Percentiles rank a stretch among this genome's conserved stretches.
phyloP scores from a whole-genome alignment of 2,888 invertebrate species.

The Athrips mouffetella region DNA sequence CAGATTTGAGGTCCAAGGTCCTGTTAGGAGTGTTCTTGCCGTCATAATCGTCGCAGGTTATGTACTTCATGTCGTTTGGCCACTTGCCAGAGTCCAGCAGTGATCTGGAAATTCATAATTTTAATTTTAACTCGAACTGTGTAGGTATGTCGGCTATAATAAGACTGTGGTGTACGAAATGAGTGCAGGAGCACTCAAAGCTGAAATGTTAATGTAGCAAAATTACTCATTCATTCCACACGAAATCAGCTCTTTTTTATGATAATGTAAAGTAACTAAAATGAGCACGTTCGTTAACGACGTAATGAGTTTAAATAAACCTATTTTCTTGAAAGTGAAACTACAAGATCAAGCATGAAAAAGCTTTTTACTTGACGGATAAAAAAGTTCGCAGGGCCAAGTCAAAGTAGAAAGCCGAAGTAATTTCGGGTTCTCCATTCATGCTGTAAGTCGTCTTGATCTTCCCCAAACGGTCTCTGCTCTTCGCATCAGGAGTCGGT shows the following conservation, averaged over 20 bases:
- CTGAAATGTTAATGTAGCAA: no score
- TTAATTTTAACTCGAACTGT: constrained; percentile 61
- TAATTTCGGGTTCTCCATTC: constrained; percentile 85
- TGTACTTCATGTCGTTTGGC: constrained; percentile 85
- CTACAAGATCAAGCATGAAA: not conserved
- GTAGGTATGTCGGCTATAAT: constrained; percentile 49
- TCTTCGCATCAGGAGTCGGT: constrained; percentile 83
- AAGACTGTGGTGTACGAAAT: constrained; percentile 54
- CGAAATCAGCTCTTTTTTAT: no score
- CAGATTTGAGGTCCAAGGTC: constrained; percentile 83
- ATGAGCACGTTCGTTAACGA: no score
- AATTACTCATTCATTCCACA: no score
- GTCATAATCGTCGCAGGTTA: constrained; percentile 88
- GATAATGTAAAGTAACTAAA: no score
- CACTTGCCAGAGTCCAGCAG: constrained; percentile 84
- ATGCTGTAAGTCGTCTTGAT: constrained; percentile 85
- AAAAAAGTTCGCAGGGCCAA: constrained; percentile 85
- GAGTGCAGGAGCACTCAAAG: constrained; percentile 44
- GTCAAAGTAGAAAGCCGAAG: constrained; percentile 93
- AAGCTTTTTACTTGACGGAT: constrained; percentile 80
- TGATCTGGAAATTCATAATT: constrained; percentile 78
- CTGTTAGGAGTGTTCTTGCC: constrained; percentile 87
- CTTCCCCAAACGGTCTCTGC: constrained; percentile 83
- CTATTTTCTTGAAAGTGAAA: no score
- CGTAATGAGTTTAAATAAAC: no score